Evolutionary conservation across 2,113 vertebrate genomes (phyloP).

Genomic region (Tichodroma muraria): DNA sequence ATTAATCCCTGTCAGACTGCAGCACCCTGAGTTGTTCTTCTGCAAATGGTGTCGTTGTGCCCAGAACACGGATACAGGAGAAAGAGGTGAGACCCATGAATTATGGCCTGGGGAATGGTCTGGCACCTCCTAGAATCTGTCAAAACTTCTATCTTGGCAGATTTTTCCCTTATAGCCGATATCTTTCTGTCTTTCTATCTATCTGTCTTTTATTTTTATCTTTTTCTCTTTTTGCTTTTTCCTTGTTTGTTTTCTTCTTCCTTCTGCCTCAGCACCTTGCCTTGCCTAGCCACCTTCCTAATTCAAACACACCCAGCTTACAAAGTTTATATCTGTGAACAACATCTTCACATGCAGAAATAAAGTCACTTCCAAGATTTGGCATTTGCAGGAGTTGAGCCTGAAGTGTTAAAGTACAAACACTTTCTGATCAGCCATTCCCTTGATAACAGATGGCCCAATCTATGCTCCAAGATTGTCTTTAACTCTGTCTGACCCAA

Average conservation of each 20-base stretch:
- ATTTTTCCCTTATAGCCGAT: neutral
- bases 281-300: neutral
- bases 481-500: slow-evolving; percentile 65
- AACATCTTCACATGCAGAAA: slow-evolving; percentile 23
- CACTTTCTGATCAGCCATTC: slow-evolving; percentile 52
- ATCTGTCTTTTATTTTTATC: neutral
- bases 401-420: slow-evolving; percentile 62
- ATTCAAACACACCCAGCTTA: neutral
- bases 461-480: slow-evolving; percentile 58
- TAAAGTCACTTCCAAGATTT: slow-evolving; percentile 33
- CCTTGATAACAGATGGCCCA: slow-evolving; percentile 54
- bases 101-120: neutral
- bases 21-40: neutral
- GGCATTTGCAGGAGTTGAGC: slow-evolving; percentile 48
- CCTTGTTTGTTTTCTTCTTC: neutral
- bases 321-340: slow-evolving; percentile 11
- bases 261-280: neutral
- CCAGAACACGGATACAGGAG: neutral
- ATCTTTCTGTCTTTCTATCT: neutral
- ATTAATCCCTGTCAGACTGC: neutral
- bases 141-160: neutral
- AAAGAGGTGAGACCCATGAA: neutral
- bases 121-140: neutral
- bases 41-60: neutral
- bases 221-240: neutral